phyloP scores from a whole-genome alignment of 1,140 invertebrate genomes.

The Drosophila repletoides region DNA sequence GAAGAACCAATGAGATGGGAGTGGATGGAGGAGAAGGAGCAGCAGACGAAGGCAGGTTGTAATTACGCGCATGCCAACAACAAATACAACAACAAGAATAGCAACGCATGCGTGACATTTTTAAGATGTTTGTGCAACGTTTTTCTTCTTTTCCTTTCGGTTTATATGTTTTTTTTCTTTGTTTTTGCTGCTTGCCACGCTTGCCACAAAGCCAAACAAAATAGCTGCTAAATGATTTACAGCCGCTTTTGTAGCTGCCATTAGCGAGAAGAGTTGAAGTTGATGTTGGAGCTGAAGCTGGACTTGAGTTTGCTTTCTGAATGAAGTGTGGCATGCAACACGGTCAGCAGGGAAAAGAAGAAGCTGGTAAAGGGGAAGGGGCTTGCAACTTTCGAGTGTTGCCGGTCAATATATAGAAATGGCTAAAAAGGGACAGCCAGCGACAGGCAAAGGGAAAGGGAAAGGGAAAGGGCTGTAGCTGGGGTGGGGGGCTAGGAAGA shows the following conservation, averaged over 20 bases:
- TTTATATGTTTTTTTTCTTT: constrained; percentile 43
- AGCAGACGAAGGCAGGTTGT: constrained; percentile 18
- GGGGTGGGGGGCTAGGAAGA: constrained; percentile 13
- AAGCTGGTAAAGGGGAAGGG: background rate
- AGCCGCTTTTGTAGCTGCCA: constrained; percentile 40
- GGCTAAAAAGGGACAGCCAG: background rate
- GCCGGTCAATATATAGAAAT: constrained; percentile 20
- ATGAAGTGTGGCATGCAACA: constrained; percentile 5
- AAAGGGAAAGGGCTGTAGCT: constrained; percentile 32
- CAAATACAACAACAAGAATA: background rate
- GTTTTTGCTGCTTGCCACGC: no score
- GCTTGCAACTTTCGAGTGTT: constrained; percentile 10
- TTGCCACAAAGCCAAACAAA: constrained; percentile 39
- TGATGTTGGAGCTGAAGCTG: constrained; percentile 9
- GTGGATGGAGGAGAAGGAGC: no score
- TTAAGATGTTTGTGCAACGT: constrained; percentile 50
- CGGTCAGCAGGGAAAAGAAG: background rate
- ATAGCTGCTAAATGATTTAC: constrained; percentile 69
- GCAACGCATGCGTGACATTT: constrained; percentile 72
- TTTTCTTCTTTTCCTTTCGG: constrained; percentile 44
- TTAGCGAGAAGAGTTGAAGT: constrained; percentile 21
- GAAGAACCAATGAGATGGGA: no score
- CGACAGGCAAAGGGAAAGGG: background rate
- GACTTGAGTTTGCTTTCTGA: constrained; percentile 10
- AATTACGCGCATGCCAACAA: constrained; percentile 60